Base-by-base conservation (phyloP, 1,140 invertebrate genomes). In the Solen grandis region DNA sequence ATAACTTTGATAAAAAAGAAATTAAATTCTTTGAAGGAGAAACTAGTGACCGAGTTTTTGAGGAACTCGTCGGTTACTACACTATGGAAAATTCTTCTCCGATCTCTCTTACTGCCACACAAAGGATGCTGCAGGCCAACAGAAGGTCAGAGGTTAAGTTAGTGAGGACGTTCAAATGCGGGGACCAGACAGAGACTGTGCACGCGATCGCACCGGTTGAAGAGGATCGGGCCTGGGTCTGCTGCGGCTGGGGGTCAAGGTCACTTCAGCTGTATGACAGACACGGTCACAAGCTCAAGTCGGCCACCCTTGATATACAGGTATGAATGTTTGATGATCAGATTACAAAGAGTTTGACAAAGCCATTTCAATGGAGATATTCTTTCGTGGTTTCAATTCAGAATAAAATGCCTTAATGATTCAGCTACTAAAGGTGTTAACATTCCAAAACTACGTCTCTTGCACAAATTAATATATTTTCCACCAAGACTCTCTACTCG, bases 161-260 rank as follows among this genome's bases (percentile, higher is more conserved):
- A 19, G 27, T 78, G 8, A 68, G 60, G 29, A 29, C 68, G 13
- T 29, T 80, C 29, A 14, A 62, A 35, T 55, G 62, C 0, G 77
- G 77, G 1, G 77, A 80, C 22, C 60, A 80, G 35, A 80, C 59
- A n/a, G 77, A 80, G 69, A 80, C 77, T 0, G 77, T 80, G 14
- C 77, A 80, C 35, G 77, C 83, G 22, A 82, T 85, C 33, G 79
- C 76, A 1, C 75, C 83, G 8, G 76, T 85, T 14, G 77, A 76
- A 5, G 70, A 60, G 29, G 70, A 78, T 29, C 62, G 76, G 38
- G 83, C 83, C 8, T 85, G 79, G 79, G 63, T 82, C 10, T 82
- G 83, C 19, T 80, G 83, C 69, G 80, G 83, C 14, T 85, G 83
- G 83, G 83, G 83, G 0, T 82, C 74, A 19, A 81, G 80, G 60